Evolutionary conservation across 2,888 invertebrate genomes (phyloP).

Genomic region (Chesias legatella): DNA sequence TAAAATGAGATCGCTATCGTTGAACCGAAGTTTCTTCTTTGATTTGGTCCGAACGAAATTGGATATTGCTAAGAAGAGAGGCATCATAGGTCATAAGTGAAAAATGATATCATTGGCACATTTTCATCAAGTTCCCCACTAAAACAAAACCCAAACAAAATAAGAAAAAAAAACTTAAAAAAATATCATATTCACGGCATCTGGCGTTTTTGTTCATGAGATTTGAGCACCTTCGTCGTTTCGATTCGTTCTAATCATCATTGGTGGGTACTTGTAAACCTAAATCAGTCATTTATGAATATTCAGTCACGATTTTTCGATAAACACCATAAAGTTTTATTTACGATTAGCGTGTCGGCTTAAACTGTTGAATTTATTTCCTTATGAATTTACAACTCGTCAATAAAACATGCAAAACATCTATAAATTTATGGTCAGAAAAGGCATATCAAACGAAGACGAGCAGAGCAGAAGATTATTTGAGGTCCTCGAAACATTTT

Average conservation of each 20-base stretch:
- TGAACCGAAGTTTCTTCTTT: neutral
- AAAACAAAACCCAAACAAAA: too few relatives aligned
- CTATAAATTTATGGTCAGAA: neutral
- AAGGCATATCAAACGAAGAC: neutral
- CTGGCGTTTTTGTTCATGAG: too few relatives aligned
- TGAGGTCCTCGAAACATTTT: neutral
- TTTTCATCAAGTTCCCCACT: too few relatives aligned
- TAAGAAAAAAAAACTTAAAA: too few relatives aligned
- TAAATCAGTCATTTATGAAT: slow-evolving; percentile 16
- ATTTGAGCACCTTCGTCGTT: too few relatives aligned
- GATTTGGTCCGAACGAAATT: too few relatives aligned
- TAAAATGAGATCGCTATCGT: slow-evolving; percentile 29
- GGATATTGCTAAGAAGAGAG: too few relatives aligned
- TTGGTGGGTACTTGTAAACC: neutral
- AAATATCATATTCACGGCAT: too few relatives aligned
- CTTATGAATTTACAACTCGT: slow-evolving; percentile 18
- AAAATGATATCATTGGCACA: too few relatives aligned
- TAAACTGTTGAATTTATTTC: slow-evolving; percentile 17
- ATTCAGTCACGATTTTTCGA: slow-evolving; percentile 19
- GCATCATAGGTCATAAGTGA: too few relatives aligned
- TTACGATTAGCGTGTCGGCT: slow-evolving; percentile 20
- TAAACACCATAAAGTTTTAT: slow-evolving; percentile 25
- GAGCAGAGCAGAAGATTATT: too few relatives aligned
- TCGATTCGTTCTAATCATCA: neutral
- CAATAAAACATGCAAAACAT: slow-evolving; percentile 15